These are phyloP conservation scores for Pangasius macronema DNA, from an alignment of 2,797 vertebrate species.

Conservation along the genomic window DNA sequence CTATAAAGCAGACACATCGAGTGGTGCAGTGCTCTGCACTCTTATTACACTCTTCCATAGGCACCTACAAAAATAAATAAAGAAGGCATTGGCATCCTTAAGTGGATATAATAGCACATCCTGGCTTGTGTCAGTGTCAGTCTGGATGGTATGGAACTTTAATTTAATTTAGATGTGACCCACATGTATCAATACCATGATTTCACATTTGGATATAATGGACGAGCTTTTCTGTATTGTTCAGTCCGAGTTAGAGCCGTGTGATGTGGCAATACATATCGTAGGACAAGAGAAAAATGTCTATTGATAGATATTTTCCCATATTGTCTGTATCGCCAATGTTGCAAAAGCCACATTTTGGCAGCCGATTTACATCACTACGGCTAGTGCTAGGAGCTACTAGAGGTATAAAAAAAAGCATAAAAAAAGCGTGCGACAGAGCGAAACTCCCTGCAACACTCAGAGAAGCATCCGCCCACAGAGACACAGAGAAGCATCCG, in stretches of 20 bases:
- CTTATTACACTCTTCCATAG: slow-evolving; percentile 61
- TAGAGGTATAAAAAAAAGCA: too few relatives aligned
- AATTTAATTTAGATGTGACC: neutral
- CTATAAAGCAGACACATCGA: slow-evolving; percentile 70
- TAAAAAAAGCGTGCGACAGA: too few relatives aligned
- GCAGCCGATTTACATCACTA: too few relatives aligned
- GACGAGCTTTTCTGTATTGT: neutral
- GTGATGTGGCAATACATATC: neutral
- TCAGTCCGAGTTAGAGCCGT: neutral
- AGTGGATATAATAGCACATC: neutral
- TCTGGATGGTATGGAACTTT: neutral
- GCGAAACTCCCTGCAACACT: too few relatives aligned
- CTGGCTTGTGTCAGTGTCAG: neutral
- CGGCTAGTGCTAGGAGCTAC: too few relatives aligned
- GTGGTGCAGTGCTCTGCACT: slow-evolving; percentile 64
- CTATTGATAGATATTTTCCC: too few relatives aligned
- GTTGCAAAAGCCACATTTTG: too few relatives aligned
- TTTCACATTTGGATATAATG: neutral
- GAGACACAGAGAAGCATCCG: too few relatives aligned
- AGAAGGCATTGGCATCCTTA: neutral
- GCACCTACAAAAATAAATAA: neutral
- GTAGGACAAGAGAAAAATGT: too few relatives aligned
- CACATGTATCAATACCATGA: neutral
- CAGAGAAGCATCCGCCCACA: too few relatives aligned
- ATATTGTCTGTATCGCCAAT: too few relatives aligned